Base-by-base conservation (phyloP, 2,888 invertebrate genomes). In the Cosmorhoe ocellata region DNA sequence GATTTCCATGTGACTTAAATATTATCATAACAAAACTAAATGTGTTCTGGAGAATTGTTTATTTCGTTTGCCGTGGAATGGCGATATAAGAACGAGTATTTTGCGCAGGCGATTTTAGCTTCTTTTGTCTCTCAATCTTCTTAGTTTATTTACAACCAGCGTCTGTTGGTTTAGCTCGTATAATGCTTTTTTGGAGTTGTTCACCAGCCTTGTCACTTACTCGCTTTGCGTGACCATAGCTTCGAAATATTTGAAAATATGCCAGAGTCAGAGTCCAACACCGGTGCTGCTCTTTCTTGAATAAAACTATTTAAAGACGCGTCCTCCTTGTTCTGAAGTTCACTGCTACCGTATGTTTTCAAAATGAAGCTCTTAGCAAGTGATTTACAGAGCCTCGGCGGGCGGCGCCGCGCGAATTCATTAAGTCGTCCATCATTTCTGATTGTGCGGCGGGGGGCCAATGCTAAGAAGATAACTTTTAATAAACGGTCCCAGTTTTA, bases 361-460 rank as follows among this genome's bases (percentile, higher is more conserved):
- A 42, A 49, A 52, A 56, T 45, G 49, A 60, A 61, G 59, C 56
- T 56, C 66, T 65, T 63, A 56, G 45, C 56, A 38, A 63, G 56
- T 74, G 74, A 76, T 75, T 76, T 71, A 72, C 70, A 61, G 37
- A 45, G 41, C 22, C n/a, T 52, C 51, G 57, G 52, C 51, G 50
- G 51, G 46, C 69, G 5, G 52, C 48, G 58, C 47, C 39, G 51
- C 50, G 69, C 63, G 67, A 74, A 76, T 76, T 71, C 71, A 76
- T 76, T 70, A 74, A 73, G 74, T 63, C 76, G 68, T 78, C 63
- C 64, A 71, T 77, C 76, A 78, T 74, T 64, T 62, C 59, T 61
- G 58, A 62, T 65, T 63, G 60, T 51, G 14, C 33, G 37, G 39
- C 8, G 43, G 10, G 34, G 33, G 28, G 33, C 18, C 9, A 13